Percentiles rank a stretch among this genome's conserved stretches.
Evolutionary conservation across 2,888 invertebrate genomes (phyloP).

Genomic region (Ochlodes sylvanus): DNA sequence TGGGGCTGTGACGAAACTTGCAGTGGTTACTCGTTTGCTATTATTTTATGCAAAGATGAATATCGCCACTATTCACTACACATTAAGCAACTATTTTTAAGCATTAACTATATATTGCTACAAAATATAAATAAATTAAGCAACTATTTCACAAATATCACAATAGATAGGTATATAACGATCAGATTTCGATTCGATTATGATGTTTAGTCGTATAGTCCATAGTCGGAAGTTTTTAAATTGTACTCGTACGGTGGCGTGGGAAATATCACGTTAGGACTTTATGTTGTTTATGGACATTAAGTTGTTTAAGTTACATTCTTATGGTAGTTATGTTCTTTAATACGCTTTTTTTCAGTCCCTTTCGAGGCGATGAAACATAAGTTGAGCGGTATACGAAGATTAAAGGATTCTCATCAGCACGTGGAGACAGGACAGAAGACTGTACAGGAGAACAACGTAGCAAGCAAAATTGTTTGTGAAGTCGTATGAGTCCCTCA

Average conservation of each 20-base stretch:
- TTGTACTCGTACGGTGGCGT: no score
- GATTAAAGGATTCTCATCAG: conserved; percentile 53
- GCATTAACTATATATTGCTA: no score
- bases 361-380: conserved; percentile 58
- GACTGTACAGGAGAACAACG: not conserved
- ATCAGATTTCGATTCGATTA: no score
- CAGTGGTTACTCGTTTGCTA: not conserved
- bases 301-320: no score
- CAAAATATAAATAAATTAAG: no score
- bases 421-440: conserved; percentile 21
- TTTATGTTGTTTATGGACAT: no score
- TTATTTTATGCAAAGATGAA: not conserved
- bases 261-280: no score
- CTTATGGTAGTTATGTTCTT: not conserved
- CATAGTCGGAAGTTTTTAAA: no score
- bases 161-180: no score
- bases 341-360: conserved; percentile 56
- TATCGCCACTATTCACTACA: not conserved
- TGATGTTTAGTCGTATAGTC: no score
- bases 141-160: no score
- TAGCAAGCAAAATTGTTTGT: not conserved
- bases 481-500: conserved; percentile 1
- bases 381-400: conserved; percentile 56
- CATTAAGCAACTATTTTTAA: no score
- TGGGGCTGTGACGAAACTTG: conserved; percentile 17